Conservation (phyloP, 2,797 vertebrate species). For the Phrynocephalus guinanensis region DNA sequence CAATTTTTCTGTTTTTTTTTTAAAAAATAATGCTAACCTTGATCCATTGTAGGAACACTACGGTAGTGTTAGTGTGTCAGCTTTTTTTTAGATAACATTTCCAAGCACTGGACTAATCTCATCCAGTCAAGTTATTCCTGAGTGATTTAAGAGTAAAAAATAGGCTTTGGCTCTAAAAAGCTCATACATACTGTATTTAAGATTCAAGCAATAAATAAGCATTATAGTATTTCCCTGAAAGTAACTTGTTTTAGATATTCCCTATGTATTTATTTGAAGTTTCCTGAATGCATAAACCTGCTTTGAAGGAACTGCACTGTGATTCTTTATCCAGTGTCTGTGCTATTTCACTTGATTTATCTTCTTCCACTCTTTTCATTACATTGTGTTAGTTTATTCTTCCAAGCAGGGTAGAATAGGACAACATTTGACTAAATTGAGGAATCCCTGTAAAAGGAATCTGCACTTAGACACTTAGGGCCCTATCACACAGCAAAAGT, state of each 20-base stretch:
- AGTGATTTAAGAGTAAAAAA: too few species aligned
- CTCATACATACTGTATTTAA: neutral
- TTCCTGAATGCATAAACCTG: too few species aligned
- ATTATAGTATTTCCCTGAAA: neutral
- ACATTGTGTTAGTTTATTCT: slow-evolving; percentile 32
- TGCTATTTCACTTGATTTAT: neutral
- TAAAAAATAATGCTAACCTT: too few species aligned
- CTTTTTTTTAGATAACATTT: too few species aligned
- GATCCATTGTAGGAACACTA: too few species aligned
- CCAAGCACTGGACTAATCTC: neutral
- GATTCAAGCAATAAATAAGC: neutral
- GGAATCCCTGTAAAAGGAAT: slow-evolving; percentile 41
- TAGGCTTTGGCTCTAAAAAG: neutral
- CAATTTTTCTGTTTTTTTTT: too few species aligned
- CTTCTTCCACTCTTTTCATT: neutral
- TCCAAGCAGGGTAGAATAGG: slow-evolving; percentile 50
- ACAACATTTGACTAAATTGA: slow-evolving; percentile 45
- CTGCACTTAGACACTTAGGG: neutral
- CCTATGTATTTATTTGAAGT: too few species aligned
- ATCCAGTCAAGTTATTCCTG: too few species aligned
- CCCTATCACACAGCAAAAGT: too few species aligned
- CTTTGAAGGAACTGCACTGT: too few species aligned
- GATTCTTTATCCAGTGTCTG: neutral
- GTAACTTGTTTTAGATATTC: neutral
- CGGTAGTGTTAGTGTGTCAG: too few species aligned